Conservation (phyloP, 2,888 invertebrate species). For the Cepaea hortensis region DNA sequence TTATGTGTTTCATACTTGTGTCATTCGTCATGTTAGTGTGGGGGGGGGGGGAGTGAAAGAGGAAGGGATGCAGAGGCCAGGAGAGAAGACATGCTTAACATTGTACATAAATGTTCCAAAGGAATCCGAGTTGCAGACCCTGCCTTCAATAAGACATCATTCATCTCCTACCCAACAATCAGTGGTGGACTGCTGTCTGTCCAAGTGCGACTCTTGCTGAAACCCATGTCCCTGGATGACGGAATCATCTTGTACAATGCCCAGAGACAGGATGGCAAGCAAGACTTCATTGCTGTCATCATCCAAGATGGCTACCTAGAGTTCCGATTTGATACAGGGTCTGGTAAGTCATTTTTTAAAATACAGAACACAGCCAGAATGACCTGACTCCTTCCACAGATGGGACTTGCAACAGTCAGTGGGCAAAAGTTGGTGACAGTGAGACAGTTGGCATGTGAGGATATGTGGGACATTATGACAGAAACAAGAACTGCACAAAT, state of each 20-base stretch:
- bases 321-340: constrained; percentile 89
- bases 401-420: too few species aligned
- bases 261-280: constrained; percentile 87
- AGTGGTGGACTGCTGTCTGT: constrained; percentile 78
- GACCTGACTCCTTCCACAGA: too few species aligned
- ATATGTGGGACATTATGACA: too few species aligned
- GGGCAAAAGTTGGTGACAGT: too few species aligned
- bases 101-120: constrained; percentile 44
- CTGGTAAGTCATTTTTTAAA: constrained; percentile 78
- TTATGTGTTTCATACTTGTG: too few species aligned
- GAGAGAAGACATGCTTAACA: too few species aligned
- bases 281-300: constrained; percentile 90
- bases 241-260: constrained; percentile 91
- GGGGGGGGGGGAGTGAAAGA: too few species aligned
- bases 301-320: constrained; percentile 88
- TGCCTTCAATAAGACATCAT: constrained; percentile 88
- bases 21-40: too few species aligned
- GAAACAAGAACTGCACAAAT: too few species aligned
- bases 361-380: too few species aligned
- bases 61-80: too few species aligned
- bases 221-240: constrained; percentile 85
- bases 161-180: constrained; percentile 86
- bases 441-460: too few species aligned
- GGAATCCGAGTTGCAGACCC: constrained; percentile 85
- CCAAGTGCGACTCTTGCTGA: constrained; percentile 85